Conservation (phyloP, 2,113 vertebrate species). For the Pituophis catenifer region DNA sequence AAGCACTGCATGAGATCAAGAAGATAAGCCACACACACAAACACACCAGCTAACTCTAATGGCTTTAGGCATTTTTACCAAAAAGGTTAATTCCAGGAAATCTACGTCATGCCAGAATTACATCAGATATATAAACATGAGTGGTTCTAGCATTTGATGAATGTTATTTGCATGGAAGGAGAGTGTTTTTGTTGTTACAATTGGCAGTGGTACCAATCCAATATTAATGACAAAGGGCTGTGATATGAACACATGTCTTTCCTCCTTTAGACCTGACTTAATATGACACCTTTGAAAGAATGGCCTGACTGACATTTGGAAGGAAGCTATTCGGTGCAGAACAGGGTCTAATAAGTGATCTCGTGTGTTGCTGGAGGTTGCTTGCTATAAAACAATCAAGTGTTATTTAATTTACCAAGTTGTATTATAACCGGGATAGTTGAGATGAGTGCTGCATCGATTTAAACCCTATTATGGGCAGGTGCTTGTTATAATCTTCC, state of each 20-base stretch:
- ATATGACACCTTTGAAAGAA: background rate
- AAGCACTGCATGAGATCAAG: conserved; percentile 3
- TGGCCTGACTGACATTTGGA: background rate
- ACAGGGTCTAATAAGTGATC: background rate
- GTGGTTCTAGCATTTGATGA: background rate
- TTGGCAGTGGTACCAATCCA: background rate
- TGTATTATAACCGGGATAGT: background rate
- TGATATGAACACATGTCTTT: background rate
- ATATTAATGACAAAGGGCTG: background rate
- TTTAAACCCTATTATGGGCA: background rate
- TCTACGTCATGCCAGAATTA: background rate
- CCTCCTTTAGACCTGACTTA: background rate
- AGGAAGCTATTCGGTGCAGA: background rate
- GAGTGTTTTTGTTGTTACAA: background rate
- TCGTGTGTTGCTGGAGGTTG: background rate
- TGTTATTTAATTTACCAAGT: background rate
- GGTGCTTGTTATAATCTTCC: background rate
- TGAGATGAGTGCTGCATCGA: conserved; percentile 1
- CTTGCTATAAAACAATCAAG: background rate
- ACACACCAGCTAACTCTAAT: background rate
- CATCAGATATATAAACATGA: background rate
- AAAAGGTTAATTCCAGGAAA: background rate
- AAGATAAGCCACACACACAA: background rate
- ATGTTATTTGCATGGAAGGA: background rate
- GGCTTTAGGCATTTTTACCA: background rate